Percentiles rank a stretch among this genome's conserved stretches.
These are phyloP conservation scores for Phodopus roborovskii DNA, from an alignment of 2,113 vertebrate genomes.

Conservation along the genomic window DNA sequence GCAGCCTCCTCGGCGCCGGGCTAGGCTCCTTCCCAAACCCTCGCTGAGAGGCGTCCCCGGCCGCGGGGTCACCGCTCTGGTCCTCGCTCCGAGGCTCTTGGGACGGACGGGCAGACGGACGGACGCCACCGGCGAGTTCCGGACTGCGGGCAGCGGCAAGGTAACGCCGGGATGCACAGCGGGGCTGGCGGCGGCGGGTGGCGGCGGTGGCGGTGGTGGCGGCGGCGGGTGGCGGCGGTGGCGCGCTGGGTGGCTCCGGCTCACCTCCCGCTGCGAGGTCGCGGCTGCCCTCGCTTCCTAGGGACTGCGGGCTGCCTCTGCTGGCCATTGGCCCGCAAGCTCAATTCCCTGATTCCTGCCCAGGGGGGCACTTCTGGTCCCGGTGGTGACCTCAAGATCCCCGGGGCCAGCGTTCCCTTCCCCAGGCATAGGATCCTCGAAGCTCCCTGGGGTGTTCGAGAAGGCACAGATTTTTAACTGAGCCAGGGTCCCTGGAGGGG, in stretches of 20 bases:
- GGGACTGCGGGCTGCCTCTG: background rate
- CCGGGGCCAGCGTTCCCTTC: background rate
- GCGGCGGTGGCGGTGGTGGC: constrained; percentile 29
- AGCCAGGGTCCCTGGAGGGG: constrained; percentile 60
- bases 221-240: background rate
- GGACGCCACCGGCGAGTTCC: constrained; percentile 25
- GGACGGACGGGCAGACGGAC: constrained; percentile 36
- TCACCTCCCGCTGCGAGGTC: background rate
- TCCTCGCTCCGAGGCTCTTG: background rate
- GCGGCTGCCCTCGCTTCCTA: background rate
- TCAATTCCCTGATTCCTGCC: background rate
- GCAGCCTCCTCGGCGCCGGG: background rate
- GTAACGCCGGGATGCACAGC: constrained; percentile 62
- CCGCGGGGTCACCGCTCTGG: background rate
- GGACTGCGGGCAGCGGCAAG: constrained; percentile 70
- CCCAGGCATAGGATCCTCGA: background rate
- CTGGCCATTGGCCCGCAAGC: background rate
- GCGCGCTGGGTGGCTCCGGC: background rate
- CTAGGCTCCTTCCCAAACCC: background rate
- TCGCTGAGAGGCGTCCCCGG: constrained; percentile 20
- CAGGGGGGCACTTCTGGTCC: background rate
- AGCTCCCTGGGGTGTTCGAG: background rate
- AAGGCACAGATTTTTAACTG: constrained; percentile 20
- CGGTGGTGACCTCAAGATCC: background rate
- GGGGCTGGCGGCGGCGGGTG: constrained; percentile 44